Base-by-base conservation (phyloP, 2,113 vertebrate genomes). In the Apaloderma vittatum region DNA sequence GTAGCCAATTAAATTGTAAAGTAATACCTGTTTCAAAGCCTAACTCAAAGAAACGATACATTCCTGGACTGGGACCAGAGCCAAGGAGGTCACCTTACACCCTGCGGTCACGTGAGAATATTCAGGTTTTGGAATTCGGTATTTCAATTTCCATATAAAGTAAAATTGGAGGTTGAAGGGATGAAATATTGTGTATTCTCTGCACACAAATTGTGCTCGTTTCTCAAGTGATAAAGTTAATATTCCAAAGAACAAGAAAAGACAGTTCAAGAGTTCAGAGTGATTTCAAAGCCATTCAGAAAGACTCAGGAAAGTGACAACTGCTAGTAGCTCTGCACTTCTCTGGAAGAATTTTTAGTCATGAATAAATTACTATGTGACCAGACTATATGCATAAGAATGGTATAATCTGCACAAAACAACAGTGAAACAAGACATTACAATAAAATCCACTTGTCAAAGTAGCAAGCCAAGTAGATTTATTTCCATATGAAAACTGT, bases 1-100 rank as follows among this genome's bases (percentile, higher is more conserved):
- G 88, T 75, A 97, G 96, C 90, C 97, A 98, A 97, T 98, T 98
- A 98, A 98, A 97, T 88, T 94, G 94, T 97, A 97, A 97, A 97
- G 88, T 95, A 97, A 95, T 94, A 95, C 96, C 77, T 97, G 73
- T 93, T 97, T 97, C 81, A 97, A 98, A 98, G 92, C 74, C 87
- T 92, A 90, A 89, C 88, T 97, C 90, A 96, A 97, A 97, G 96
- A 88, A 90, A 54, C 71, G 58, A 83, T 79, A 92, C 96, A 97
- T 96, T 98, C 92, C 93, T 89, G 91, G 90, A 3, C 62, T 93
- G 88, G 94, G 97, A 91, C 4, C 72, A 72, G 85, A 73, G 90
- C 96, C 94, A 97, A 85, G 87, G 68, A 93, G 93, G 73, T 97
- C 97, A 94, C 94, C 85, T 96, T 96, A 94, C 82, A 95, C 66